Percentiles rank a stretch among this genome's conserved stretches.
Evolutionary conservation across 2,888 invertebrate species (phyloP).

Genomic region (Cyclophora punctaria): DNA sequence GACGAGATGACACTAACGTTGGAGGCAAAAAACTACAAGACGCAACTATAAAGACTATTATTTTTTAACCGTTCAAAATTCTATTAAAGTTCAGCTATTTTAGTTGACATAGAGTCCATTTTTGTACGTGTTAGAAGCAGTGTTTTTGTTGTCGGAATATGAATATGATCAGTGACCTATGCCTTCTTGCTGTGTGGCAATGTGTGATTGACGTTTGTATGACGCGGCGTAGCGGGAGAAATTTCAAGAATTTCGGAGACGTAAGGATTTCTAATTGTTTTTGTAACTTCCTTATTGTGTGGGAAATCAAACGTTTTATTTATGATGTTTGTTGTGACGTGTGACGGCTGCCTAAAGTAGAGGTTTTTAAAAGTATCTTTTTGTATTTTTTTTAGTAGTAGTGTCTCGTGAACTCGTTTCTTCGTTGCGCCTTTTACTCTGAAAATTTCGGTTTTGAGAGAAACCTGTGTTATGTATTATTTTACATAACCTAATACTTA

Average conservation of each 20-base stretch:
- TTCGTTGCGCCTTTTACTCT: no score
- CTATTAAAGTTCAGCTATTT: no score
- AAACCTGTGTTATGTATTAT: no score
- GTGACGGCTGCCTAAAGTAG: no score
- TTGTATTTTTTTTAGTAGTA: no score
- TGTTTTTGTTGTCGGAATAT: slow-evolving; percentile 26
- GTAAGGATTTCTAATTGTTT: slow-evolving; percentile 35
- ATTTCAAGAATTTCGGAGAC: slow-evolving; percentile 51
- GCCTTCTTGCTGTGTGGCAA: slow-evolving; percentile 57
- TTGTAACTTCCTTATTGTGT: slow-evolving; percentile 8
- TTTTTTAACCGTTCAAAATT: no score
- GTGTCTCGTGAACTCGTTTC: no score
- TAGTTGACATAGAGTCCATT: slow-evolving; percentile 18
- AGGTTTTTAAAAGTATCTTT: no score
- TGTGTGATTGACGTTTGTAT: slow-evolving; percentile 67
- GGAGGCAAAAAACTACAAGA: slow-evolving; percentile 46
- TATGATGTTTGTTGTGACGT: no score
- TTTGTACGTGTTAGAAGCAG: slow-evolving; percentile 14
- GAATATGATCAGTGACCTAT: slow-evolving; percentile 62
- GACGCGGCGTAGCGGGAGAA: slow-evolving; percentile 52
- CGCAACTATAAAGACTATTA: slow-evolving; percentile 12
- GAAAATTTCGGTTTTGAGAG: no score
- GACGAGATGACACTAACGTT: slow-evolving; percentile 61
- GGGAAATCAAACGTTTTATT: no score
- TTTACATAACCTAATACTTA: no score